A percentile compares a stretch with the other conserved stretches of the same genome.
These are phyloP conservation scores for Rhynchotus rufescens DNA, from an alignment of 2,797 vertebrate species.

Conservation along the genomic window DNA sequence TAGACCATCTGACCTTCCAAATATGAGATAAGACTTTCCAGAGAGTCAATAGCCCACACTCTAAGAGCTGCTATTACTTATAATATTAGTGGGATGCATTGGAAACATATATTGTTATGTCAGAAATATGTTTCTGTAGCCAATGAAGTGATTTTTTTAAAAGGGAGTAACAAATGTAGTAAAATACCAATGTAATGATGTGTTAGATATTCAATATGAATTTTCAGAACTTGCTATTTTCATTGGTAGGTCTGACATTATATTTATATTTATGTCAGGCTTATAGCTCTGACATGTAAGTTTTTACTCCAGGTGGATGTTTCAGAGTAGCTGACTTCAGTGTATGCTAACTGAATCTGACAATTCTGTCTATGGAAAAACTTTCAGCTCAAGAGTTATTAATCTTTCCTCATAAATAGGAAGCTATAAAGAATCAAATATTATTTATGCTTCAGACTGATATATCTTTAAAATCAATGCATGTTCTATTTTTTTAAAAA, in stretches of 20 bases:
- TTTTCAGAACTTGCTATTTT: background rate
- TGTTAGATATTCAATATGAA: background rate
- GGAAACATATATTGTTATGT: background rate
- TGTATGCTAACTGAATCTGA: background rate
- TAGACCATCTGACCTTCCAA: background rate
- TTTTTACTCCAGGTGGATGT: background rate
- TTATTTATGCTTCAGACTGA: background rate
- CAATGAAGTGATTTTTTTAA: background rate
- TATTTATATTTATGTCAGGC: background rate
- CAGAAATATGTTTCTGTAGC: background rate
- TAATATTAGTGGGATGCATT: rapidly evolving
- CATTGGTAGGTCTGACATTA: rapidly evolving
- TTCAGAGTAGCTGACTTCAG: background rate
- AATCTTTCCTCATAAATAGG: background rate
- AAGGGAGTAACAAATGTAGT: rapidly evolving
- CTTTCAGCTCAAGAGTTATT: background rate
- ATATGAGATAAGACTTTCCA: background rate
- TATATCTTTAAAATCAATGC: background rate
- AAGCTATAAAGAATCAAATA: background rate
- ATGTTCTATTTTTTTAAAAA: background rate
- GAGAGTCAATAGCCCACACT: background rate
- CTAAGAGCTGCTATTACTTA: background rate
- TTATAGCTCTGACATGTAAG: background rate
- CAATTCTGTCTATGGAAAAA: background rate
- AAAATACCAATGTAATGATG: background rate